Evolutionary conservation across 2,113 vertebrate genomes (phyloP).

Genomic region (Agelaius tricolor): DNA sequence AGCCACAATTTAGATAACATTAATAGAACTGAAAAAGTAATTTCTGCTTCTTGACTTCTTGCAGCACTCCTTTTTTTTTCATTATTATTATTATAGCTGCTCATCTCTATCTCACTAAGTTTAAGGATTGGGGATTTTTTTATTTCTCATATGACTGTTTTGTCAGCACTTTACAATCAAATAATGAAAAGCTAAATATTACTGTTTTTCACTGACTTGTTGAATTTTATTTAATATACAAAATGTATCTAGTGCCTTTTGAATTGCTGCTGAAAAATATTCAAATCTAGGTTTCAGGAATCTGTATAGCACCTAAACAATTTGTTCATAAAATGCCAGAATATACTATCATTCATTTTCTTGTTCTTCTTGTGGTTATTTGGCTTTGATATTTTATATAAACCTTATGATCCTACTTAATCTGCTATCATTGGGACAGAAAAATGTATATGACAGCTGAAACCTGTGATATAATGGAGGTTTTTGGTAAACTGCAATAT

Average conservation of each 20-base stretch:
- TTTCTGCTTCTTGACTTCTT: constrained; percentile 6
- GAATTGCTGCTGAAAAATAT: neutral
- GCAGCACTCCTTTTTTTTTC: neutral
- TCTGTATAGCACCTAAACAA: neutral
- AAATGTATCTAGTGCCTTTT: neutral
- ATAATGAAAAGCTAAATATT: neutral
- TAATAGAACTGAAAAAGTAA: neutral
- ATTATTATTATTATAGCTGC: neutral
- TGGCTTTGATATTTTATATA: neutral
- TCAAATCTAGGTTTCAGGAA: neutral
- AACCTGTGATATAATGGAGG: neutral
- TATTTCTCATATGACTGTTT: neutral
- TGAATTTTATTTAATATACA: constrained; percentile 22
- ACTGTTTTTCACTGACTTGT: neutral
- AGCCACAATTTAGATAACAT: neutral
- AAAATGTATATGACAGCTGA: neutral
- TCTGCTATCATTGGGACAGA: neutral
- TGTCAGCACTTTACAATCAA: constrained; percentile 22
- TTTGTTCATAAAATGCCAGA: neutral
- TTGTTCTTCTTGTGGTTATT: neutral
- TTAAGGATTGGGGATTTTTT: neutral
- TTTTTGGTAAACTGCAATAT: neutral
- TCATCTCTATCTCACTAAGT: neutral
- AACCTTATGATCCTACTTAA: neutral
- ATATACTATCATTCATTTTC: neutral